Conservation (phyloP, 2,888 invertebrate species). For the Phyllotreta striolata region DNA sequence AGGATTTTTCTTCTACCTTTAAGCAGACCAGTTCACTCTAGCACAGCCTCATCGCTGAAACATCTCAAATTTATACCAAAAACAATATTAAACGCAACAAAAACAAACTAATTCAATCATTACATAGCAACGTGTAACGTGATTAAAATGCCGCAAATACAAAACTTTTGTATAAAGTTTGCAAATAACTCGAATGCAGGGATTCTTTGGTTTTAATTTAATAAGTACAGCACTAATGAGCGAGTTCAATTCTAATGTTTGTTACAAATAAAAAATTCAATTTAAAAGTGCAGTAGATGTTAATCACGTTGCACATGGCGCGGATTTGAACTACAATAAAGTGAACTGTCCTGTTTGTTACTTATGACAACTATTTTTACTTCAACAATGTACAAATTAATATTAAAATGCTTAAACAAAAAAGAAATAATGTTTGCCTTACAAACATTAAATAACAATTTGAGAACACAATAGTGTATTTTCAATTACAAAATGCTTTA, state of each 20-base stretch:
- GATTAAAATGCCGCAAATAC: too few relatives aligned
- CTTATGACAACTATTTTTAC: constrained; percentile 35
- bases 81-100: constrained; percentile 15
- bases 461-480: constrained; percentile 47
- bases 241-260: too few relatives aligned
- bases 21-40: constrained; percentile 45
- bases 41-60: constrained; percentile 23
- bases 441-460: constrained; percentile 45
- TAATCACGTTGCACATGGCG: not conserved
- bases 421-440: constrained; percentile 34
- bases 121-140: constrained; percentile 13
- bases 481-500: constrained; percentile 36
- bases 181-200: too few relatives aligned
- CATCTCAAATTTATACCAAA: constrained; percentile 12
- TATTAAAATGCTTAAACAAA: constrained; percentile 38
- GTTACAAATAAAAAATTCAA: too few relatives aligned
- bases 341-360: constrained; percentile 39
- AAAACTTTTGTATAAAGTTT: too few relatives aligned
- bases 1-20: constrained; percentile 14
- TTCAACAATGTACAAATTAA: constrained; percentile 42
- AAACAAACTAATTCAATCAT: constrained; percentile 26
- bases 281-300: not conserved
- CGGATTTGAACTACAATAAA: constrained; percentile 35
- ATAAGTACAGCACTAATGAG: too few relatives aligned
- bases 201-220: not conserved